Conservation (phyloP, 2,113 vertebrate species). For the Zapus hudsonius region DNA sequence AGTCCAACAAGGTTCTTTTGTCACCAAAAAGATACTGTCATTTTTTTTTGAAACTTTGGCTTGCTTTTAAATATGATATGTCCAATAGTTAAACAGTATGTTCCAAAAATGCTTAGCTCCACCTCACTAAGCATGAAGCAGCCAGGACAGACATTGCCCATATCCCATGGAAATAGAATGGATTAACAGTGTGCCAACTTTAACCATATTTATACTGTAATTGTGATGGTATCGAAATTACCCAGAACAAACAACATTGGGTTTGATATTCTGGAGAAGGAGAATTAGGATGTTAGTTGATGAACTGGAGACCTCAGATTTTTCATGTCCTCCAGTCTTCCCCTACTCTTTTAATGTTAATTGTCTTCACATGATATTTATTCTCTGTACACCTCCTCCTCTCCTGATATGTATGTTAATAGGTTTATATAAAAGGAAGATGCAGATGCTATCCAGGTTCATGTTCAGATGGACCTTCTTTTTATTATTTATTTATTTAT, state of each 20-base stretch:
- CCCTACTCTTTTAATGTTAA: background rate
- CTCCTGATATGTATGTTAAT: background rate
- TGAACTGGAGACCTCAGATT: background rate
- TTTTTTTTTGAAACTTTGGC: background rate
- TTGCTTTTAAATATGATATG: constrained; percentile 4
- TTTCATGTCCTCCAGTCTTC: background rate
- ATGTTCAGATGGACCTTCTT: no score
- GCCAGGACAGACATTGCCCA: background rate
- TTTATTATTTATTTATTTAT: no score
- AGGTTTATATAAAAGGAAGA: background rate
- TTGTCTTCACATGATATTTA: background rate
- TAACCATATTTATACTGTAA: background rate
- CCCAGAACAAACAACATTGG: background rate
- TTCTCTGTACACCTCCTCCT: background rate
- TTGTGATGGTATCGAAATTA: background rate
- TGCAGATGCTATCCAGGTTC: background rate
- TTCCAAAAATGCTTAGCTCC: background rate
- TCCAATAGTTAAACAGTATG: background rate
- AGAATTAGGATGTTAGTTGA: background rate
- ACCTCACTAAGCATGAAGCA: background rate
- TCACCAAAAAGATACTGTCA: constrained; percentile 19
- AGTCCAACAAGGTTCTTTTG: constrained; percentile 2
- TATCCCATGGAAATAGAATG: background rate
- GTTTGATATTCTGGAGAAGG: background rate
- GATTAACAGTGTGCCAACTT: background rate